Evolutionary conservation across 64 coral and sea anemone genomes (phyloP), one percentile per base, ranked within the genome.

Genomic region (Platygyra sinensis): DNA sequence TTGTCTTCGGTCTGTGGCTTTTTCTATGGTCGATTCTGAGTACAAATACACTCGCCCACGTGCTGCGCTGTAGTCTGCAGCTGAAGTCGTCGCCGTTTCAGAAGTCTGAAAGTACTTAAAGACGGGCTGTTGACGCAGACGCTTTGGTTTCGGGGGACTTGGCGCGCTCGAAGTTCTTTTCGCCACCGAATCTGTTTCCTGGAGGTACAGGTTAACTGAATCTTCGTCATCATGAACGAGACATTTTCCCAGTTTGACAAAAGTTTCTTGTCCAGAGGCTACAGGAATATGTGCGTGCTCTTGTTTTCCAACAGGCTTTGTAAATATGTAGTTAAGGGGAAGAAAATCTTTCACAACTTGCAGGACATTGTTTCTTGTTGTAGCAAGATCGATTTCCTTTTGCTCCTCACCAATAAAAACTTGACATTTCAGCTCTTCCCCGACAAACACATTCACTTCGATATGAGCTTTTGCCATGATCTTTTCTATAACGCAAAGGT

Each of bases 61-160:
- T 75, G 87, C 87, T 89, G 74, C 87, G 54, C 87, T 89, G 73
- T 78, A 89, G 32, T 38, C 51, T 89, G 87, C 73, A 63, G 74
- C 57, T 65, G 30, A 22, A 65, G 87, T 65, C 18, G 29, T 64
- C 22, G 60, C 46, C 62, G 54, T 78, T 46, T 74, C 73, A 78
- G 76, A 55, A n/a, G 76, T 54, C 27, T 63, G 72, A 77, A 88
- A 60, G 61, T 75, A 88, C 12, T 88, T 76, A 22, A 77, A 75
- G 24, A 88, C 30, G 27, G 86, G 75, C 72, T 75, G 29, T 89
- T 89, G 73, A 27, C 32, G 82, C 22, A 63, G 20, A 49, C 54
- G 59, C 74, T 77, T 89, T 78, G 87, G 74, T 27, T 89, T 89
- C 62, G 87, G 87, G 27, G 87, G 38, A 89, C 64, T 76, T 78